Evolutionary conservation across 1,140 invertebrate species (phyloP).

Genomic region (Trinorchestia longiramus): DNA sequence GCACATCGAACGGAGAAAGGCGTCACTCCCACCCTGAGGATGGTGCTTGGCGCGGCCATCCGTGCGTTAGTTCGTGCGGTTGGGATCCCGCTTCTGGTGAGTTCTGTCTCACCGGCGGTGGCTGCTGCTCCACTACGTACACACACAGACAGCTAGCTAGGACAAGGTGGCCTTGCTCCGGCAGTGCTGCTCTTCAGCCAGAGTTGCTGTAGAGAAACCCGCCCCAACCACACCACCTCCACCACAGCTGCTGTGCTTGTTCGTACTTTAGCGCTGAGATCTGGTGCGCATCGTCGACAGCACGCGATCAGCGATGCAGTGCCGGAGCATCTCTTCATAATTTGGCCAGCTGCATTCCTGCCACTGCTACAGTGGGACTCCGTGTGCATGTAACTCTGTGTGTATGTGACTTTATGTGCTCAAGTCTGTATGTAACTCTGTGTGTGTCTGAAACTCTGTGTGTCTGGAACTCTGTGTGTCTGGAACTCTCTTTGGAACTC

Average conservation of each 20-base stretch:
- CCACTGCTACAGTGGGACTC: neutral
- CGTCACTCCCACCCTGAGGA: constrained; percentile 6
- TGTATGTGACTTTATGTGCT: too few relatives aligned
- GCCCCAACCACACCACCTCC: neutral
- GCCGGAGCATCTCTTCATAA: neutral
- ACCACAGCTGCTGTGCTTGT: neutral
- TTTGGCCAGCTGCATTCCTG: neutral
- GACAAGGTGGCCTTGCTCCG: constrained; percentile 46
- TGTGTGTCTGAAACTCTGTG: too few relatives aligned
- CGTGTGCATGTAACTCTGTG: too few relatives aligned
- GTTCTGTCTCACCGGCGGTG: neutral
- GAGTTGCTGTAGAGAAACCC: constrained; percentile 35
- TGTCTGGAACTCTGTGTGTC: too few relatives aligned
- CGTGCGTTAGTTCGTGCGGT: constrained; percentile 45
- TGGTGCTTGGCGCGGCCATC: neutral
- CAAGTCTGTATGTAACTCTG: too few relatives aligned
- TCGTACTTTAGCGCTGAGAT: neutral
- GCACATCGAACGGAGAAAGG: constrained; percentile 32
- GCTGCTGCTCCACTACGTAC: constrained; percentile 16
- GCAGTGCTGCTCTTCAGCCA: neutral
- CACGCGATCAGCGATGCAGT: neutral
- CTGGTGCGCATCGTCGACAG: neutral
- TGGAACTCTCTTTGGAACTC: too few relatives aligned
- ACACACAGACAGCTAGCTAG: neutral
- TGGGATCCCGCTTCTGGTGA: constrained; percentile 29